Evolutionary conservation across 2,888 invertebrate genomes (phyloP).

Genomic region (Prosapia bicincta): DNA sequence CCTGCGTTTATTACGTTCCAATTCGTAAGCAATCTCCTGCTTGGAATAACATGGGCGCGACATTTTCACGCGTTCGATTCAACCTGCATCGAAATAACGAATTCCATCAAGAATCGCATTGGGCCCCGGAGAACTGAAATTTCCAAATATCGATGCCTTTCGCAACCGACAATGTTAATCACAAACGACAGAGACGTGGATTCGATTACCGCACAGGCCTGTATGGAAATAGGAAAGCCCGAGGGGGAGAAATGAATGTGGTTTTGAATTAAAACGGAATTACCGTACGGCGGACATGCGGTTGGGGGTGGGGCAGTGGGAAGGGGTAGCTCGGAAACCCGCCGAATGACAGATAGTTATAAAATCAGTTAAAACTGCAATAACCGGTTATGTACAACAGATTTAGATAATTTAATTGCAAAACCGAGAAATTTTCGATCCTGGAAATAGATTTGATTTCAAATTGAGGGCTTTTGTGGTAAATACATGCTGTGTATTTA

Average conservation of each 20-base stretch:
- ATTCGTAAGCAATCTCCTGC: too few species aligned
- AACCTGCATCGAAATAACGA: background rate
- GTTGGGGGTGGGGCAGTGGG: background rate
- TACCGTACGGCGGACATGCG: constrained; percentile 23
- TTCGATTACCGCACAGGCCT: background rate
- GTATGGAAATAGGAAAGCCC: background rate
- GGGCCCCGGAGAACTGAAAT: background rate
- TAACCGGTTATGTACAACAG: background rate
- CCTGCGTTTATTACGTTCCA: too few species aligned
- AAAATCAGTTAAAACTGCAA: background rate
- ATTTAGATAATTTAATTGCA: background rate
- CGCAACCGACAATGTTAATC: constrained; percentile 1
- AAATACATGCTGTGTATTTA: too few species aligned
- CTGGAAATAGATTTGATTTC: too few species aligned
- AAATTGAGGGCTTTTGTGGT: too few species aligned
- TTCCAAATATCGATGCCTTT: background rate
- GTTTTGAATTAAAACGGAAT: constrained; percentile 27
- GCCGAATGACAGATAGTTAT: constrained; percentile 22
- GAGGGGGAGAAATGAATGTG: constrained; percentile 22
- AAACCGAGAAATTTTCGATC: background rate
- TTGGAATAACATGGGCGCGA: too few species aligned
- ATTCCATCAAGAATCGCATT: background rate
- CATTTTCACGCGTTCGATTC: background rate
- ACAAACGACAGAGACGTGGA: constrained; percentile 12
- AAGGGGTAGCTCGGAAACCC: background rate